Percentiles rank a stretch among this genome's conserved stretches.
Conservation (phyloP, 2,797 vertebrate species). For the Furcifer pardalis region DNA sequence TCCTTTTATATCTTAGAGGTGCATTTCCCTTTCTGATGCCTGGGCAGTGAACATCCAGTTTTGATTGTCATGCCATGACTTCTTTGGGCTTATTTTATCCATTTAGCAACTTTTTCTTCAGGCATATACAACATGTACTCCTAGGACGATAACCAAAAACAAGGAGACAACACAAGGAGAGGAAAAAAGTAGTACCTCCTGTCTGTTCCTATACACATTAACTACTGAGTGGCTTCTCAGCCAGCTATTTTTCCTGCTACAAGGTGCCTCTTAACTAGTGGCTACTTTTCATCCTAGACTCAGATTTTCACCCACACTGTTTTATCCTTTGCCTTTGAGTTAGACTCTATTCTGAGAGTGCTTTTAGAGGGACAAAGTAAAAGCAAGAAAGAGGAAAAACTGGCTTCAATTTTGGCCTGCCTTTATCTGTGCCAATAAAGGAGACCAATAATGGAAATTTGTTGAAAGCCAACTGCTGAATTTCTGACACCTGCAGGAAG, state of each 20-base stretch:
- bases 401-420: background rate
- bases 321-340: conserved; percentile 8
- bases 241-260: background rate
- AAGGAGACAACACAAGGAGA: background rate
- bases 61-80: too few relatives aligned
- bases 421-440: background rate
- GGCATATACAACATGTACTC: too few relatives aligned
- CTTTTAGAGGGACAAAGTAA: background rate
- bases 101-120: too few relatives aligned
- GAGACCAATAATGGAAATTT: background rate
- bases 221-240: background rate
- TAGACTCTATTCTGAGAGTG: background rate
- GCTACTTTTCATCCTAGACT: background rate
- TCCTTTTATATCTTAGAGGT: too few relatives aligned
- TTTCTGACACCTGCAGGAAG: background rate
- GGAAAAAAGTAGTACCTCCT: background rate
- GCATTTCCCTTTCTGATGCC: too few relatives aligned
- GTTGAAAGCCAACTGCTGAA: background rate
- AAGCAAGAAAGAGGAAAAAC: background rate
- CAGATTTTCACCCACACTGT: background rate
- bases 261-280: background rate
- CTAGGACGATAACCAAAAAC: background rate
- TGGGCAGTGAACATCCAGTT: too few relatives aligned
- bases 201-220: background rate
- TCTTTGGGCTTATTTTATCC: too few relatives aligned